These are phyloP conservation scores for Cheilosia urbana DNA, from an alignment of 2,888 invertebrate species.

Conservation along the genomic window DNA sequence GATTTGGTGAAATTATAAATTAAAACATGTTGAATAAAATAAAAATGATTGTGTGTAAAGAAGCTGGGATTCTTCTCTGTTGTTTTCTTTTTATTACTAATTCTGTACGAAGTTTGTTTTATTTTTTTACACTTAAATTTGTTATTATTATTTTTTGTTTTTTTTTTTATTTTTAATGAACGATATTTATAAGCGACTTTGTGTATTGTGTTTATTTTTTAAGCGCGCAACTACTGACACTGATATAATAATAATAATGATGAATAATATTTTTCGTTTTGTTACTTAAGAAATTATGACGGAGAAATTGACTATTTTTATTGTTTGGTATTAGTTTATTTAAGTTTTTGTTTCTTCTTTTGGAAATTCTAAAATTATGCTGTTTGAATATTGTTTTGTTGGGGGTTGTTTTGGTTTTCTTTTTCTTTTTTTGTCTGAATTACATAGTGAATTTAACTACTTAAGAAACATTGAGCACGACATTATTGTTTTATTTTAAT, in stretches of 20 bases:
- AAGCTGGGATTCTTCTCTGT: constrained; percentile 75
- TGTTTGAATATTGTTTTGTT: constrained; percentile 61
- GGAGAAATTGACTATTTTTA: constrained; percentile 73
- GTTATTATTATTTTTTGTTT: constrained; percentile 16
- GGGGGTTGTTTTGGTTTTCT: constrained; percentile 36
- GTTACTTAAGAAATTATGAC: constrained; percentile 64
- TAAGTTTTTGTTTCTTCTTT: constrained; percentile 23
- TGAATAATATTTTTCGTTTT: constrained; percentile 47
- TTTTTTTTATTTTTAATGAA: constrained; percentile 57
- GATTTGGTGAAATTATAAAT: constrained; percentile 75
- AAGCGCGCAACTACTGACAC: constrained; percentile 75
- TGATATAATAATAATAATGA: constrained; percentile 70
- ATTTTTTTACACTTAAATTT: constrained; percentile 56
- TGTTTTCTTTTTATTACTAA: constrained; percentile 56
- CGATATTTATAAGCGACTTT: constrained; percentile 69
- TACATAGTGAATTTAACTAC: constrained; percentile 63
- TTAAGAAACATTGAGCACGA: constrained; percentile 73
- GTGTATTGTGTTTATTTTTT: constrained; percentile 61
- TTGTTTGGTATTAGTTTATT: constrained; percentile 63
- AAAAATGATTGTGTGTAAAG: constrained; percentile 55
- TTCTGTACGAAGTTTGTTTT: constrained; percentile 66
- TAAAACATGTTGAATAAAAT: constrained; percentile 31
- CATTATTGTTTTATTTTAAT: constrained; percentile 64
- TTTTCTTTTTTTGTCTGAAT: constrained; percentile 39
- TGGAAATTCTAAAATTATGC: constrained; percentile 58